Percentiles rank a stretch among this genome's conserved stretches.
These are phyloP conservation scores for Serrognathus titanus DNA, from an alignment of 2,888 invertebrate species.

Conservation along the genomic window DNA sequence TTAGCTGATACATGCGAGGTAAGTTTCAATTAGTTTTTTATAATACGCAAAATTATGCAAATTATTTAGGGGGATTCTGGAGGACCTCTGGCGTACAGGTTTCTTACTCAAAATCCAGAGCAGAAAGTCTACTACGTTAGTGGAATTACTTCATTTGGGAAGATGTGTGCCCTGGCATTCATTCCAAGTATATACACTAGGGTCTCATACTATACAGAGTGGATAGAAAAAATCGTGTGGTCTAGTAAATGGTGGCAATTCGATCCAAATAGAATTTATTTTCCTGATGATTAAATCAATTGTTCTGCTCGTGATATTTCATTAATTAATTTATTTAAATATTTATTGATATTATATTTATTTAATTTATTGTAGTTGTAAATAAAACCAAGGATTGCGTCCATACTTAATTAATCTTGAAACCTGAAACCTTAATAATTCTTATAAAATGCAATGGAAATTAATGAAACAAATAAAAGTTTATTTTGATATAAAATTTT, in stretches of 20 bases:
- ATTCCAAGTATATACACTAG: slow-evolving; percentile 50
- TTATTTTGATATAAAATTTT: no score
- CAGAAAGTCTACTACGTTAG: slow-evolving; percentile 48
- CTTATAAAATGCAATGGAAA: no score
- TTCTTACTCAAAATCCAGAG: slow-evolving; percentile 4
- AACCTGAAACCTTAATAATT: no score
- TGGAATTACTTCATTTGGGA: slow-evolving; percentile 50
- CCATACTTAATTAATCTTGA: no score
- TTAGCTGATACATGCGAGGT: slow-evolving; percentile 13
- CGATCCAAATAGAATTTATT: not conserved
- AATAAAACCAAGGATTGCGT: not conserved
- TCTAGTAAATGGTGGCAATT: not conserved
- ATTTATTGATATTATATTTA: no score
- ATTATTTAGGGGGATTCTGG: slow-evolving; percentile 56
- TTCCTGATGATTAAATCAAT: not conserved
- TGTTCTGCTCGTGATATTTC: no score
- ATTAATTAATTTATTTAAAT: no score
- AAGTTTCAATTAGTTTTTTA: slow-evolving; percentile 28
- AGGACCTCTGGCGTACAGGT: slow-evolving; percentile 51
- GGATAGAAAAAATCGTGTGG: slow-evolving; percentile 52
- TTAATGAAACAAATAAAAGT: no score
- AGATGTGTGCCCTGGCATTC: slow-evolving; percentile 39
- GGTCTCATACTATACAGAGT: slow-evolving; percentile 47
- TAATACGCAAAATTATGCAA: slow-evolving; percentile 24
- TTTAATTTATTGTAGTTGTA: not conserved